phyloP scores from a whole-genome alignment of 2,797 vertebrate genomes.

The Miichthys miiuy region DNA sequence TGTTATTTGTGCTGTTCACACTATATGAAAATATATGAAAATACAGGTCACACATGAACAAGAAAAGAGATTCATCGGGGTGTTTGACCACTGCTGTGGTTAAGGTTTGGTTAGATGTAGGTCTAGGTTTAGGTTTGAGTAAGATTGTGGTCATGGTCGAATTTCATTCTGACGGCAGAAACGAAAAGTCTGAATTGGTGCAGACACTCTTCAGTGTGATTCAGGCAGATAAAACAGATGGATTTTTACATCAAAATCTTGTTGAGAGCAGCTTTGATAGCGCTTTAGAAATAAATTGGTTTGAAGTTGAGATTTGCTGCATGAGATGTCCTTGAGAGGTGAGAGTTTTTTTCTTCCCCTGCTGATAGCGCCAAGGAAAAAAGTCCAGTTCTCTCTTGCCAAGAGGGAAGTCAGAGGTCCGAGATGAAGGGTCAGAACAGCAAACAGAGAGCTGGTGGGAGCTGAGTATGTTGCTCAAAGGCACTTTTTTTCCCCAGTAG shows the following conservation, averaged over 20 bases:
- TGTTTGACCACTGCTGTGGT: too few relatives aligned
- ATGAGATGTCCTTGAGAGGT: conserved; percentile 42
- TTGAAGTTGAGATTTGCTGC: conserved; percentile 29
- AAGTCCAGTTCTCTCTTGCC: conserved; percentile 1
- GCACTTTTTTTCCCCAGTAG: not conserved
- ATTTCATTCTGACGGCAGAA: not conserved
- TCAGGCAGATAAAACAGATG: conserved; percentile 25
- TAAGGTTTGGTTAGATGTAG: too few relatives aligned
- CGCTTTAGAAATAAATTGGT: conserved; percentile 38
- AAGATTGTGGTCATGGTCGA: not conserved
- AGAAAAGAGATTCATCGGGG: too few relatives aligned
- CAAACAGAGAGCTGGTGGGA: not conserved
- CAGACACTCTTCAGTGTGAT: not conserved
- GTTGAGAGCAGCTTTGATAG: conserved; percentile 12
- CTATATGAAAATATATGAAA: too few relatives aligned
- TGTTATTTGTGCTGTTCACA: too few relatives aligned
- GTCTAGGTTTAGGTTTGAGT: too few relatives aligned
- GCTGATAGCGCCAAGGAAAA: not conserved
- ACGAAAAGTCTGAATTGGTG: not conserved
- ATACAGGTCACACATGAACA: too few relatives aligned
- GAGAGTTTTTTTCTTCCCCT: not conserved
- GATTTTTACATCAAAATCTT: conserved; percentile 25
- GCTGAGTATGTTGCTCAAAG: conserved; percentile 15
- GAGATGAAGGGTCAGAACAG: conserved; percentile 12
- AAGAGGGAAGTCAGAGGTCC: conserved; percentile 18